A percentile compares a stretch with the other conserved stretches of the same genome.
phyloP scores from a whole-genome alignment of 2,797 vertebrate genomes.

The Parauchenoglanis punctatus region DNA sequence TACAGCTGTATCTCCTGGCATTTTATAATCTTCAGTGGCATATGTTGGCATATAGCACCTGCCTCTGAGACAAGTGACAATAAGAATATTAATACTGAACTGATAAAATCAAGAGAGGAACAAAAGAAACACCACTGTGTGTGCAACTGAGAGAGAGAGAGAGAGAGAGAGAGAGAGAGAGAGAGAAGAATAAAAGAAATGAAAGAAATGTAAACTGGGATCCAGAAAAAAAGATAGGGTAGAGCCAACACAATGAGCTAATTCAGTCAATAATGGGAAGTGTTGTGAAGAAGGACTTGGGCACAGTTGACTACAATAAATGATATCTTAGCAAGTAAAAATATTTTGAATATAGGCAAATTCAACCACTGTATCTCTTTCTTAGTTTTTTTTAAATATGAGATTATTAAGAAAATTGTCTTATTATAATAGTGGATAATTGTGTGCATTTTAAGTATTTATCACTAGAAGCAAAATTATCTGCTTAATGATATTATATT shows the following conservation, averaged over 20 bases:
- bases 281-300: background rate
- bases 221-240: background rate
- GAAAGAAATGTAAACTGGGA: background rate
- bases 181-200: background rate
- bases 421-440: background rate
- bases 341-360: background rate
- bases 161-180: too few relatives aligned
- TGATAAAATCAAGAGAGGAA: constrained; percentile 1
- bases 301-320: background rate
- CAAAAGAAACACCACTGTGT: background rate
- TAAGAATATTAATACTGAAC: background rate
- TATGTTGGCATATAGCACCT: background rate
- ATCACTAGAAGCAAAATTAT: background rate
- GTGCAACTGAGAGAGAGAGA: background rate
- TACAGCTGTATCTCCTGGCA: background rate
- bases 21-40: background rate
- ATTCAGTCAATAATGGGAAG: background rate
- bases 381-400: background rate
- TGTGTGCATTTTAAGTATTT: background rate
- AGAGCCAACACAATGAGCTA: background rate
- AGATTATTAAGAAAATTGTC: background rate
- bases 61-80: background rate
- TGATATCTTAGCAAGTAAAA: background rate
- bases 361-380: background rate
- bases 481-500: background rate